phyloP scores from a whole-genome alignment of 2,113 vertebrate species.

The Baryphthengus martii region DNA sequence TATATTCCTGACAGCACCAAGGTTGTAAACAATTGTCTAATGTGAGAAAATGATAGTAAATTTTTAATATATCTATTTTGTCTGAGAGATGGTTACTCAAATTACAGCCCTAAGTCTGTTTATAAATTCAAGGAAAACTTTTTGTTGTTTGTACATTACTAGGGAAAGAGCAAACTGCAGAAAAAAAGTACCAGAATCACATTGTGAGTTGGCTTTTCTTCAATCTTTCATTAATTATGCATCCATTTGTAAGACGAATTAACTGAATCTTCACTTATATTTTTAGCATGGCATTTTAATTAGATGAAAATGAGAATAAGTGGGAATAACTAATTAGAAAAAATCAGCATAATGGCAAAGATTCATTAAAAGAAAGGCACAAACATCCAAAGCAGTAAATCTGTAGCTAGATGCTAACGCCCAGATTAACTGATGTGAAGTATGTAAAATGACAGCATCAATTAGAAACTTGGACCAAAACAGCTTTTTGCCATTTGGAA shows the following conservation, averaged over 20 bases:
- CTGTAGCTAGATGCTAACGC: neutral
- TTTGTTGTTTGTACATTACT: neutral
- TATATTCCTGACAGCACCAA: neutral
- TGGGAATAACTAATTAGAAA: constrained; percentile 19
- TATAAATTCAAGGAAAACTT: neutral
- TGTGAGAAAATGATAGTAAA: neutral
- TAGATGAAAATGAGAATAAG: constrained; percentile 24
- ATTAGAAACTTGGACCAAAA: constrained; percentile 2
- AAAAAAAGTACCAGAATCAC: neutral
- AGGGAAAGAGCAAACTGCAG: neutral
- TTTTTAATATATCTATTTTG: neutral
- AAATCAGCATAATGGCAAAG: neutral
- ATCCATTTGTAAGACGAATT: neutral
- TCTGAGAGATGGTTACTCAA: neutral
- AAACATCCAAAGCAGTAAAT: neutral
- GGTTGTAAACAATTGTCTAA: neutral
- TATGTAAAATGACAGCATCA: neutral
- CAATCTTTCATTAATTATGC: constrained; percentile 19
- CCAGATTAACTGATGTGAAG: neutral
- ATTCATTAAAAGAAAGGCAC: neutral
- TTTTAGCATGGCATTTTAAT: constrained; percentile 37
- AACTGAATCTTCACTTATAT: constrained; percentile 3
- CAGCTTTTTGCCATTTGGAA: neutral
- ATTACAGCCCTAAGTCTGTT: neutral
- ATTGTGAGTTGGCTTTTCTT: neutral